These are phyloP conservation scores for Myioborus miniatus DNA, from an alignment of 2,797 vertebrate species.

Conservation along the genomic window DNA sequence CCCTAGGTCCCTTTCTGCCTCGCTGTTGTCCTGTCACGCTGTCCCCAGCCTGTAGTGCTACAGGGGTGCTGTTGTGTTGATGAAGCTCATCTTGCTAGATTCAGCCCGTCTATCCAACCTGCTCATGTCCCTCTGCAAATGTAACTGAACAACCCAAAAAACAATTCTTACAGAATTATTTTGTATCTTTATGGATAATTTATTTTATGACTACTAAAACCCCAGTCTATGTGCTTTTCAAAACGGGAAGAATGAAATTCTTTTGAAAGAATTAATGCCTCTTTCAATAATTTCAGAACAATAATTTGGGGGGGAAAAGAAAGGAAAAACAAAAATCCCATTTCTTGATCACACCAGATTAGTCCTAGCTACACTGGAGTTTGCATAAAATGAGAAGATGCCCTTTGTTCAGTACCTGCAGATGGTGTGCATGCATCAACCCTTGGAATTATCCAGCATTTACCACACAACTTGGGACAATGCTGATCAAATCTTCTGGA, in stretches of 20 bases:
- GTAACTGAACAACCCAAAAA: neutral
- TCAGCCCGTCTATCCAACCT: neutral
- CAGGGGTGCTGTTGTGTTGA: neutral
- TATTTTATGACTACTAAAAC: neutral
- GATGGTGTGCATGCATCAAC: neutral
- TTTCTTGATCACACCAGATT: neutral
- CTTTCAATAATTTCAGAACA: neutral
- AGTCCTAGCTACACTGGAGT: neutral
- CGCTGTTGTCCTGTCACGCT: neutral
- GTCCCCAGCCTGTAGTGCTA: neutral
- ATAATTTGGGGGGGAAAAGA: rapidly evolving
- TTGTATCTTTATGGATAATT: neutral
- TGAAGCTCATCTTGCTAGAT: neutral
- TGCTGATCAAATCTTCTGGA: slow-evolving; percentile 14
- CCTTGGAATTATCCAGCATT: neutral
- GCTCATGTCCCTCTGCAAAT: neutral
- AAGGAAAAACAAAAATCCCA: neutral
- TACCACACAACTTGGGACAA: neutral
- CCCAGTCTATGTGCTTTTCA: neutral
- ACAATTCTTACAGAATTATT: neutral
- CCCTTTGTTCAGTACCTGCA: neutral
- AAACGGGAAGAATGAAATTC: neutral
- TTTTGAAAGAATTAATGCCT: neutral
- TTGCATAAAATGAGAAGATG: neutral
- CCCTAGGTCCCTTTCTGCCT: neutral